Percentiles rank a stretch among this genome's conserved stretches.
phyloP scores from a whole-genome alignment of 2,113 vertebrate genomes.

The Oostethus manadensis region DNA sequence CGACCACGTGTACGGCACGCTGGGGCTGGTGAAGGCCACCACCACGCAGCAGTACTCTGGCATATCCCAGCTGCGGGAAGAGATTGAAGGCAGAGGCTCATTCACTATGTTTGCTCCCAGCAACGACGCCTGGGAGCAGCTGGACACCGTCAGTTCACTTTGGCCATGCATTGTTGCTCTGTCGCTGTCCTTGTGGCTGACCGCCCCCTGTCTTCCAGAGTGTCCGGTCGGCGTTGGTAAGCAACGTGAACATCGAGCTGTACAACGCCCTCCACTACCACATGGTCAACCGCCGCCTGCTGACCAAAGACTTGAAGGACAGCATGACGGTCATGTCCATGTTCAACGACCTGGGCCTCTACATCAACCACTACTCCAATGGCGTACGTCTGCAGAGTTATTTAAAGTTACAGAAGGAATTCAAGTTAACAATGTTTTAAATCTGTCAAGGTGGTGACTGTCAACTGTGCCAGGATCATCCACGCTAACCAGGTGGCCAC shows the following conservation, averaged over 20 bases:
- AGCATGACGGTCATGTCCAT: slow-evolving; percentile 81
- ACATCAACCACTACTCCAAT: slow-evolving; percentile 93
- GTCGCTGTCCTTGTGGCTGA: neutral
- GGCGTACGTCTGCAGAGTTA: slow-evolving; percentile 75
- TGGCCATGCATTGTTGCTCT: no score
- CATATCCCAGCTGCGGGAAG: slow-evolving; percentile 77
- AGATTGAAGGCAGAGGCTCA: slow-evolving; percentile 84
- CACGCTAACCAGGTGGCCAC: slow-evolving; percentile 93
- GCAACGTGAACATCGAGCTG: slow-evolving; percentile 86
- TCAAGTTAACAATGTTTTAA: neutral
- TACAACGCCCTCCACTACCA: slow-evolving; percentile 86
- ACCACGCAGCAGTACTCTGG: slow-evolving; percentile 81
- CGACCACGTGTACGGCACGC: slow-evolving; percentile 88
- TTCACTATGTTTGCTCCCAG: slow-evolving; percentile 93
- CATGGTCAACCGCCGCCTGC: slow-evolving; percentile 83
- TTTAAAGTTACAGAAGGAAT: no score
- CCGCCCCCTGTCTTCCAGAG: slow-evolving; percentile 57
- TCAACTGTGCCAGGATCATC: slow-evolving; percentile 93
- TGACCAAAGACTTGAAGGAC: slow-evolving; percentile 93
- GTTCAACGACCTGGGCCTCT: slow-evolving; percentile 79
- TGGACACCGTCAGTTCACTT: slow-evolving; percentile 77
- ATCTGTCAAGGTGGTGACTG: slow-evolving; percentile 84
- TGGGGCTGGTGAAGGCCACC: slow-evolving; percentile 82
- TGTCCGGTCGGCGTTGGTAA: slow-evolving; percentile 72
- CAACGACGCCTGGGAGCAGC: slow-evolving; percentile 85